phyloP scores from a whole-genome alignment of 1,140 invertebrate genomes.

The Platyscapa corneri region DNA sequence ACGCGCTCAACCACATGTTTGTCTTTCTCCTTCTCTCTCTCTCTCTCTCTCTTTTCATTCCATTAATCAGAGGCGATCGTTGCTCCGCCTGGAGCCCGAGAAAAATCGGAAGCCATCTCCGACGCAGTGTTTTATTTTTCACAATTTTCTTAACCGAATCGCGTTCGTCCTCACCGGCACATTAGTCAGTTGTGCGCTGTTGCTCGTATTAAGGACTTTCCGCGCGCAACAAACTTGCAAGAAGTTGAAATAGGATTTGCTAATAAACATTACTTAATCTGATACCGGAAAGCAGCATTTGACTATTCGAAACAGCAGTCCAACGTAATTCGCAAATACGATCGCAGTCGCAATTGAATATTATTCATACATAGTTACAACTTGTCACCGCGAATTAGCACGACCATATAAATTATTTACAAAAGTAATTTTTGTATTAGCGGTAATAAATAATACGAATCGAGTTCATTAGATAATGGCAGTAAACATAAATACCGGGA shows the following conservation, averaged over 20 bases:
- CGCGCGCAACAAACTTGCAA: not conserved
- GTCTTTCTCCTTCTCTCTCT: not conserved
- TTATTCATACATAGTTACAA: not conserved
- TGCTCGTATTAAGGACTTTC: too few relatives aligned
- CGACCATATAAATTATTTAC: not conserved
- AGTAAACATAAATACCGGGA: not conserved
- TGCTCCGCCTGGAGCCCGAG: too few relatives aligned
- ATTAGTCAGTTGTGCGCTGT: too few relatives aligned
- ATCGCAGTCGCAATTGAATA: not conserved
- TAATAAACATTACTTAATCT: not conserved
- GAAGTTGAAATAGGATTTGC: not conserved
- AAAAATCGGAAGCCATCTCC: too few relatives aligned
- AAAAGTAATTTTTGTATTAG: not conserved
- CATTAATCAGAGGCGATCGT: too few relatives aligned
- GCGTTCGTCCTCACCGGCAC: too few relatives aligned
- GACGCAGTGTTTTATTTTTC: too few relatives aligned
- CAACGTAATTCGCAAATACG: not conserved
- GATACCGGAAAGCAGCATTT: not conserved
- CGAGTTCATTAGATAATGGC: not conserved
- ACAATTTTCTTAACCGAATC: too few relatives aligned
- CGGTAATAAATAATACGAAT: not conserved
- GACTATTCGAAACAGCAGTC: not conserved
- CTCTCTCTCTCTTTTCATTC: too few relatives aligned
- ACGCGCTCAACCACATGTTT: not conserved
- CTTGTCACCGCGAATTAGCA: not conserved